phyloP scores from a whole-genome alignment of 92 coral and sea anemone species.

The Parazoanthus atlanticus region DNA sequence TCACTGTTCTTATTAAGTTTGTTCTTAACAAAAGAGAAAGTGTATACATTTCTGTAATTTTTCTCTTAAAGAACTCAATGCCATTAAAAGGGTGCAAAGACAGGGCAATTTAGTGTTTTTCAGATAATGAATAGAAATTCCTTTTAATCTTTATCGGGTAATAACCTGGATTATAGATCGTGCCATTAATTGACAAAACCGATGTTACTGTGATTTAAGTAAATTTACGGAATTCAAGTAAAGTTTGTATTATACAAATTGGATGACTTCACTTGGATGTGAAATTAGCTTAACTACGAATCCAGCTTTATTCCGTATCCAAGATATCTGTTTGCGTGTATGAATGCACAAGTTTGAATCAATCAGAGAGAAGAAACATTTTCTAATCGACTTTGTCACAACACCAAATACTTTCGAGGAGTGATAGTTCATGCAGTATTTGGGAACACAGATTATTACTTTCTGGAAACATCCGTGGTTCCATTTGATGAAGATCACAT shows the following conservation, averaged over 20 bases:
- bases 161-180: constrained; percentile 7
- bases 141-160: constrained; percentile 6
- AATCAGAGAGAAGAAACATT: background rate
- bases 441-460: background rate
- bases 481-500: background rate
- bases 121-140: constrained; percentile 17
- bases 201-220: background rate
- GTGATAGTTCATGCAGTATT: background rate
- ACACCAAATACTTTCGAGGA: background rate
- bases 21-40: too few relatives aligned
- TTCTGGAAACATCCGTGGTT: background rate
- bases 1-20: too few relatives aligned
- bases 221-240: background rate
- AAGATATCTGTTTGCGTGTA: background rate
- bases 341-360: too few relatives aligned
- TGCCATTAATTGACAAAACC: constrained; percentile 9
- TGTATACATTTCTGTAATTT: too few relatives aligned
- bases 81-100: background rate
- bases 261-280: background rate
- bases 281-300: background rate
- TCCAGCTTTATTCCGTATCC: background rate
- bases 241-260: background rate
- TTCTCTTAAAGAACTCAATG: background rate
- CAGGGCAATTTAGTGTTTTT: background rate
- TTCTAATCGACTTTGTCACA: background rate